Evolutionary conservation across 2,888 invertebrate species (phyloP), one percentile per base, ranked within the genome.

Genomic region (Drosophila picticornis): DNA sequence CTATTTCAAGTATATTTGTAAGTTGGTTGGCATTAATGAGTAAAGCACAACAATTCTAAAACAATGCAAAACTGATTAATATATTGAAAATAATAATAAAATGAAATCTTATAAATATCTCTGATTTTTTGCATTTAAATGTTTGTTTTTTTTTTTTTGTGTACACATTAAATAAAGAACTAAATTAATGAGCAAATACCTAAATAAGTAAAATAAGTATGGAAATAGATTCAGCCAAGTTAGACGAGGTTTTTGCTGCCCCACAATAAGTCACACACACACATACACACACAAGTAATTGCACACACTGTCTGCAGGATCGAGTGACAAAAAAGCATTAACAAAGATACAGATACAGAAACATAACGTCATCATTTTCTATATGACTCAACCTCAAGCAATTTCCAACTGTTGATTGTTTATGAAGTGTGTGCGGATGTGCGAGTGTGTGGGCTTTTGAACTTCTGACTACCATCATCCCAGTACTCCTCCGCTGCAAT

Each of bases 391-490:
- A 55, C 48, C 31, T 51, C 10, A n/a, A n/a, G 19, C 38, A 56
- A 66, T n/a, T 51, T 52, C 5, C 72, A 72, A 52, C 29, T 63
- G 64, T 34, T 27, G 59, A 61, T 32, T 62, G 50, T 25, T 25
- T 32, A 25, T 38, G 36, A 19, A 56, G 55, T 61, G 62, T 25
- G n/a, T n/a, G 11, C 5, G 11, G 10, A 11, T 40, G 40, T 10
- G 46, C 46, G 22, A 13, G 40, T 34, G 62, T 6, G 27, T 46
- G 10, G 55, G 25, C 46, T 38, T 16, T 52, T 25, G 19, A 32
- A 52, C n/a, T 19, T 6, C 38, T n/a, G 32, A 31, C 27, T 22
- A 19, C 6, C 29, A 9, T 1, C 4, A 16, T 6, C n/a, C 16
- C 34, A 13, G 9, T 4, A 13, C 22, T 25, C 4, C 29, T 1